These are phyloP conservation scores for Glareola pratincola DNA, from an alignment of 2,113 vertebrate species.

Conservation along the genomic window DNA sequence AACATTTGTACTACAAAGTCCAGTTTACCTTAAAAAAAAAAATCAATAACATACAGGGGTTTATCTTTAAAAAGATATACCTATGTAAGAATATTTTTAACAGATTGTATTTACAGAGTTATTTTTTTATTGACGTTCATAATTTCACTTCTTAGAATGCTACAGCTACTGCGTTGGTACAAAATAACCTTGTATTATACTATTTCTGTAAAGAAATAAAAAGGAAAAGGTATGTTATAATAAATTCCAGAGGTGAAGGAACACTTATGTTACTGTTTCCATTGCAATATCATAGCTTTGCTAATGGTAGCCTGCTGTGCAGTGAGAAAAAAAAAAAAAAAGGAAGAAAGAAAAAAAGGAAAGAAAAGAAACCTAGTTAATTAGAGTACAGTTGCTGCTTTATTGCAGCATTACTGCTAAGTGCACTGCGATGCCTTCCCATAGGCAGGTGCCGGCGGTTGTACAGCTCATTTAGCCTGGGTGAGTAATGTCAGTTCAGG, in stretches of 20 bases:
- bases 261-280: slow-evolving; percentile 19
- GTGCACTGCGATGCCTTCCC: slow-evolving; percentile 70
- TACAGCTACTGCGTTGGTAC: background rate
- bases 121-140: slow-evolving; percentile 7
- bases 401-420: slow-evolving; percentile 68
- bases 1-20: background rate
- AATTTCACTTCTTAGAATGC: background rate
- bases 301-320: slow-evolving; percentile 44
- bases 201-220: background rate
- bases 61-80: slow-evolving; percentile 2
- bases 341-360: background rate
- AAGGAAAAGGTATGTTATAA: background rate
- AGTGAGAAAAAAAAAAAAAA: background rate
- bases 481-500: slow-evolving; percentile 78
- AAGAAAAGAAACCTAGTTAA: slow-evolving; percentile 57
- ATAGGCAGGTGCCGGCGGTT: slow-evolving; percentile 70
- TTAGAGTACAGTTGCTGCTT: slow-evolving; percentile 75
- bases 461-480: slow-evolving; percentile 76
- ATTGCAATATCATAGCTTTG: slow-evolving; percentile 43
- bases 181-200: slow-evolving; percentile 22
- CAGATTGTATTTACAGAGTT: background rate
- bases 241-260: slow-evolving; percentile 28
- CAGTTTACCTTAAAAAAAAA: background rate
- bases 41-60: background rate
- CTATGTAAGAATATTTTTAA: background rate